Percentiles rank a stretch among this genome's conserved stretches.
Conservation (phyloP, 2,113 vertebrate genomes). For the Prinia subflava region DNA sequence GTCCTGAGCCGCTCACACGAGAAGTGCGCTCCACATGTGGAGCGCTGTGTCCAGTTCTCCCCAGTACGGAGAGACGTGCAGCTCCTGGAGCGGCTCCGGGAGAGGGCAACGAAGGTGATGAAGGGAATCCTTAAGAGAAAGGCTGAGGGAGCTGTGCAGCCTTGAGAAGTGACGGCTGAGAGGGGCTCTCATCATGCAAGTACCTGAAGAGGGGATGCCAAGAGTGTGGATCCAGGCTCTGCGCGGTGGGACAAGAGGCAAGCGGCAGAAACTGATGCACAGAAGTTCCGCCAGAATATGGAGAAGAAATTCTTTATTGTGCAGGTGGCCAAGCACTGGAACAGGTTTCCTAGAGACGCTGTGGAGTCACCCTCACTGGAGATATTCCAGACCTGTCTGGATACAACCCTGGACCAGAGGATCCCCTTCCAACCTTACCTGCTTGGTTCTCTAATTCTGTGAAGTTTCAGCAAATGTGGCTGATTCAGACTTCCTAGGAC, state of each 20-base stretch:
- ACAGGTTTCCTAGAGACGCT: neutral
- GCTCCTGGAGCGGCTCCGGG: neutral
- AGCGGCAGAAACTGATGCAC: neutral
- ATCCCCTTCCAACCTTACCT: neutral
- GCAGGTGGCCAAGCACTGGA: fast-evolving
- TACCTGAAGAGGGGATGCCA: neutral
- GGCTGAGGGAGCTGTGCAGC: neutral
- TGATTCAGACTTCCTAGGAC: neutral
- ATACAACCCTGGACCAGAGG: neutral
- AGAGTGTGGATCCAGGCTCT: neutral
- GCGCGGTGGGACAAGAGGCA: neutral
- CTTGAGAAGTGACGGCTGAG: neutral
- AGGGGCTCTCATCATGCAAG: no score
- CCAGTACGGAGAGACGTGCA: neutral
- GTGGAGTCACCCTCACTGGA: neutral
- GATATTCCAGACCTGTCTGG: fast-evolving
- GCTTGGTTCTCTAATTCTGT: neutral
- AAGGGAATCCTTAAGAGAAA: neutral
- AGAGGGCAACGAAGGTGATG: no score
- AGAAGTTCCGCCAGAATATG: neutral
- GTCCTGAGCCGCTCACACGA: fast-evolving
- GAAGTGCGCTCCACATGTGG: no score
- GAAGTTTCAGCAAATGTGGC: neutral
- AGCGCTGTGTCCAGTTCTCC: neutral
- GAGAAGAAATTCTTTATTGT: neutral